phyloP scores from a whole-genome alignment of 2,113 vertebrate genomes.

The Elanus axillaris region DNA sequence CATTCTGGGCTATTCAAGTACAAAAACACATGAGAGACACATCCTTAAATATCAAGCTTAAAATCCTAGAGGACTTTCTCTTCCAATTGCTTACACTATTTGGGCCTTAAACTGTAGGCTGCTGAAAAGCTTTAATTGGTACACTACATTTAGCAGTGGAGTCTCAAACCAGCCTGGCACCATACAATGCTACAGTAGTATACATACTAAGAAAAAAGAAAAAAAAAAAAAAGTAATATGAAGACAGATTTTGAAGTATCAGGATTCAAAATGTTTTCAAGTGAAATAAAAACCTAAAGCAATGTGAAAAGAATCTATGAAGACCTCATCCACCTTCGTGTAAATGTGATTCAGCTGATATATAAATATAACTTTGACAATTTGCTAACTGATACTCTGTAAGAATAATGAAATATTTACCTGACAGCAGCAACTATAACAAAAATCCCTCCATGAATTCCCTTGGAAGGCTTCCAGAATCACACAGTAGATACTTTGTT shows the following conservation, averaged over 20 bases:
- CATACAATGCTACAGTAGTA: background rate
- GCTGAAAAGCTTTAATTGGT: background rate
- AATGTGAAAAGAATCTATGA: background rate
- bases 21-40: background rate
- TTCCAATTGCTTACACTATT: background rate
- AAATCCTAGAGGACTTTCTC: background rate
- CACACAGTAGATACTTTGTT: background rate
- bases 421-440: background rate
- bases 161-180: background rate
- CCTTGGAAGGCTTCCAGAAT: background rate
- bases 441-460: background rate
- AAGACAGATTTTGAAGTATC: background rate
- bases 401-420: slow-evolving; percentile 38
- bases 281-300: background rate
- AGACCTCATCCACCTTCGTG: background rate
- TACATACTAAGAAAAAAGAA: background rate
- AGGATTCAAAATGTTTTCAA: background rate
- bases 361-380: background rate
- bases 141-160: background rate
- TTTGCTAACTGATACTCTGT: background rate
- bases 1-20: background rate
- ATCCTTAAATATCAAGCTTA: background rate
- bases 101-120: background rate
- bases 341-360: background rate
- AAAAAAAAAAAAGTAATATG: background rate